Conservation (phyloP, 2,113 vertebrate genomes). For the Plectropomus leopardus region DNA sequence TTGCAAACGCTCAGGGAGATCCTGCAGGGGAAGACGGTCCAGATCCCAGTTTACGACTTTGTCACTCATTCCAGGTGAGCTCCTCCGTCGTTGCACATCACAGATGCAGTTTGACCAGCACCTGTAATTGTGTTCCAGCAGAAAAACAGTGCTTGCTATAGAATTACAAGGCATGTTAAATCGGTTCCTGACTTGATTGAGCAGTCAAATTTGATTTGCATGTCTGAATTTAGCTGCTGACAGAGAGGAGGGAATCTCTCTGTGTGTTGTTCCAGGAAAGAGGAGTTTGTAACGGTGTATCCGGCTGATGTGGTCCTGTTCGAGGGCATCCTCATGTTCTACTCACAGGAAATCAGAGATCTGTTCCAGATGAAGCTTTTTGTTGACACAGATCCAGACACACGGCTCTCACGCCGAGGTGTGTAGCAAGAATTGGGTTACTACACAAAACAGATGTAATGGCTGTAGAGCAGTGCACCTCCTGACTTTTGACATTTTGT, state of each 20-base stretch:
- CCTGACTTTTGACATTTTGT: no score
- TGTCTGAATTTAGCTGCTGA: neutral
- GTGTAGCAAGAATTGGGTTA: slow-evolving; percentile 25
- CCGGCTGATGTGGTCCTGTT: slow-evolving; percentile 97
- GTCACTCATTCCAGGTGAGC: slow-evolving; percentile 95
- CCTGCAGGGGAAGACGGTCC: slow-evolving; percentile 92
- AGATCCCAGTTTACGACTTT: slow-evolving; percentile 98
- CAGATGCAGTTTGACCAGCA: neutral
- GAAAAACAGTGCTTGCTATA: neutral
- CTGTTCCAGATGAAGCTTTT: slow-evolving; percentile 99
- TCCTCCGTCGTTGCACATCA: neutral
- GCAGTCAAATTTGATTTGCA: neutral
- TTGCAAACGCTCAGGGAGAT: slow-evolving; percentile 92
- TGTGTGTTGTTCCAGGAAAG: slow-evolving; percentile 87
- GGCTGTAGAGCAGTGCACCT: neutral
- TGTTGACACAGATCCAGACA: slow-evolving; percentile 96
- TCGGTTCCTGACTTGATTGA: neutral
- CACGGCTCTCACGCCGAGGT: slow-evolving; percentile 97
- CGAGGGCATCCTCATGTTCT: slow-evolving; percentile 97
- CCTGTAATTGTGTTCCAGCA: neutral
- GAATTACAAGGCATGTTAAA: neutral
- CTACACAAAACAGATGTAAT: no score
- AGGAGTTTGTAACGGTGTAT: slow-evolving; percentile 94
- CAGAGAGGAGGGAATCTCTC: slow-evolving; percentile 1
- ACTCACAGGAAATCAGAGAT: slow-evolving; percentile 95